Percentiles rank a stretch among this genome's conserved stretches.
These are phyloP conservation scores for Melitaea cinxia DNA, from an alignment of 1,140 invertebrate genomes.

Conservation along the genomic window DNA sequence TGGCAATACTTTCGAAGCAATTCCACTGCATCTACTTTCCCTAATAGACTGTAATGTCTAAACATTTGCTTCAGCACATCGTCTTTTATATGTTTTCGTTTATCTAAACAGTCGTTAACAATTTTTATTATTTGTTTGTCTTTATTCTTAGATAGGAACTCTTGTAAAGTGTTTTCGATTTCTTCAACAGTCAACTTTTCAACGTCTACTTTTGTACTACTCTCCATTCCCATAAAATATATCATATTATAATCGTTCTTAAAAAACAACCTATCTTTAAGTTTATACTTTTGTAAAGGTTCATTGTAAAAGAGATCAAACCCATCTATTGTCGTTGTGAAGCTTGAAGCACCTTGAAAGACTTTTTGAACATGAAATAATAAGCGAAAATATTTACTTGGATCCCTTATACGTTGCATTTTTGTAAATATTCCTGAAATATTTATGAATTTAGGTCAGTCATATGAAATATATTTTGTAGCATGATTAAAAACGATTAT, in stretches of 20 bases:
- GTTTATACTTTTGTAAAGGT: conserved; percentile 41
- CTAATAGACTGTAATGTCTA: conserved; percentile 54
- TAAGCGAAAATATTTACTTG: conserved; percentile 39
- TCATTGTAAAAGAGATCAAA: conserved; percentile 43
- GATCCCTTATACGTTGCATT: conserved; percentile 36
- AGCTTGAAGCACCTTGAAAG: conserved; percentile 19
- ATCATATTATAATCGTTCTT: conserved; percentile 41
- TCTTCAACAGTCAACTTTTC: conserved; percentile 46
- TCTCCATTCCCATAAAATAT: conserved; percentile 46
- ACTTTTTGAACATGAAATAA: conserved; percentile 30
- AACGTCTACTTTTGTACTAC: conserved; percentile 40
- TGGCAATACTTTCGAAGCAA: conserved; percentile 56
- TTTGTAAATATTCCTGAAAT: conserved; percentile 10
- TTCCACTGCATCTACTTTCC: conserved; percentile 54
- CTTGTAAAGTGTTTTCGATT: conserved; percentile 45
- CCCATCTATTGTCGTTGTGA: conserved; percentile 41
- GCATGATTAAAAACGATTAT: too few relatives aligned
- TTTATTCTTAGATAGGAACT: conserved; percentile 54
- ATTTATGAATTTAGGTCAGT: not conserved
- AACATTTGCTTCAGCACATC: conserved; percentile 59
- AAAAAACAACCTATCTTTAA: conserved; percentile 39
- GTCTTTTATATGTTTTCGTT: conserved; percentile 47
- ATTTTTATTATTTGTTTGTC: conserved; percentile 49
- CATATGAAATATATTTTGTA: not conserved
- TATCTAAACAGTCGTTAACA: conserved; percentile 51